Conservation (phyloP, 1,140 invertebrate species). For the Diuraphis noxia region DNA sequence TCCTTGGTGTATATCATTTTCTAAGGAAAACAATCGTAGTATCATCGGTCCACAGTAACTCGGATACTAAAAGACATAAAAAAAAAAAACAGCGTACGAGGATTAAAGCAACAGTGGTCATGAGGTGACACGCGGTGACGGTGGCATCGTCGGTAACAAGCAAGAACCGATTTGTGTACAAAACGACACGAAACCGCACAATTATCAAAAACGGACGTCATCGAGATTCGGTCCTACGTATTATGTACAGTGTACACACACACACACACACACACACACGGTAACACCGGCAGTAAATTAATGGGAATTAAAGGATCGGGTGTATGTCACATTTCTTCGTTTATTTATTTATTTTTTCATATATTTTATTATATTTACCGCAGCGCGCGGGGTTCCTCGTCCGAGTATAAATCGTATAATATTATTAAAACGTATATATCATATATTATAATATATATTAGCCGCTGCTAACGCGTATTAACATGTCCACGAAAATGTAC, state of each 20-base stretch:
- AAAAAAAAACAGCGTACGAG: neutral
- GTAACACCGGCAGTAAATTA: constrained; percentile 10
- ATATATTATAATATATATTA: neutral
- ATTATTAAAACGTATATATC: neutral
- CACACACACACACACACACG: no score
- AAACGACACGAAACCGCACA: constrained; percentile 48
- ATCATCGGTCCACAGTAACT: neutral
- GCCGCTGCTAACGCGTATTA: constrained; percentile 40
- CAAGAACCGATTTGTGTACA: constrained; percentile 26
- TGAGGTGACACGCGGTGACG: neutral
- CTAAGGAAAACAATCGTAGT: neutral
- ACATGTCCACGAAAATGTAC: constrained; percentile 44
- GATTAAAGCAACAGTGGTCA: neutral
- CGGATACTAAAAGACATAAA: neutral
- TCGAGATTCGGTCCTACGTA: neutral
- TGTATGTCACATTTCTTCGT: constrained; percentile 35
- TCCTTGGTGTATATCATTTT: constrained; percentile 5
- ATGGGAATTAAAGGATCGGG: constrained; percentile 46
- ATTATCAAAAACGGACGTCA: constrained; percentile 33
- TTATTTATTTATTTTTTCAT: neutral
- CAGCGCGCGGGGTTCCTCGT: neutral
- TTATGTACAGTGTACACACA: neutral
- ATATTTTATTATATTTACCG: neutral
- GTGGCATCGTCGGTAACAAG: constrained; percentile 14
- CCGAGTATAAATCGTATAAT: constrained; percentile 18